A percentile compares a stretch with the other conserved stretches of the same genome.
phyloP scores from a whole-genome alignment of 2,797 vertebrate genomes.

The Anguilla pacifica region DNA sequence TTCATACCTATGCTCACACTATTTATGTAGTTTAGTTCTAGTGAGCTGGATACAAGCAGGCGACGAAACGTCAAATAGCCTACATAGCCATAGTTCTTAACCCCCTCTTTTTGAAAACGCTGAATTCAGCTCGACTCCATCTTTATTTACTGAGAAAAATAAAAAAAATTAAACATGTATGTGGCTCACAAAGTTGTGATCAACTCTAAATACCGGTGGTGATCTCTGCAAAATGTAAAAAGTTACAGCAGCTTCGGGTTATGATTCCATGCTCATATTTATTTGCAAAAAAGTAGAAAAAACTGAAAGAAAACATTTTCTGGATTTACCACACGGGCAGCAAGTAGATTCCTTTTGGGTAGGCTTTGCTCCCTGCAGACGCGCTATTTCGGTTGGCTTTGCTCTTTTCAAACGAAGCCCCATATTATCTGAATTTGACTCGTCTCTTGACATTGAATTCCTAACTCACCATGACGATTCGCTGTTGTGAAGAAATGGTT shows the following conservation, averaged over 20 bases:
- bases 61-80: neutral
- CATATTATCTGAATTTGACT: slow-evolving; percentile 98
- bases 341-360: slow-evolving; percentile 85
- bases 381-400: slow-evolving; percentile 83
- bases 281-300: too few relatives aligned
- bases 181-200: slow-evolving; percentile 80
- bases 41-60: neutral
- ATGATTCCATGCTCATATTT: slow-evolving; percentile 59
- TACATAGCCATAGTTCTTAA: slow-evolving; percentile 10
- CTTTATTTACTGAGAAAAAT: slow-evolving; percentile 72
- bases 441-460: slow-evolving; percentile 98
- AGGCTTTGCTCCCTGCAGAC: slow-evolving; percentile 85
- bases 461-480: slow-evolving; percentile 99
- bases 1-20: neutral
- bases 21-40: neutral
- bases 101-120: slow-evolving; percentile 77
- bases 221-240: slow-evolving; percentile 77
- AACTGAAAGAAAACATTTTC: neutral
- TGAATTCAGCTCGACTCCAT: slow-evolving; percentile 83
- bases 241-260: slow-evolving; percentile 74
- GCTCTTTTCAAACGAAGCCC: slow-evolving; percentile 85
- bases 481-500: slow-evolving; percentile 95
- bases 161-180: slow-evolving; percentile 69
- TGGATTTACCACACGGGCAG: slow-evolving; percentile 71
- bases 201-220: slow-evolving; percentile 79